These are phyloP conservation scores for Galeruca laticollis DNA, from an alignment of 2,888 invertebrate species.

Conservation along the genomic window DNA sequence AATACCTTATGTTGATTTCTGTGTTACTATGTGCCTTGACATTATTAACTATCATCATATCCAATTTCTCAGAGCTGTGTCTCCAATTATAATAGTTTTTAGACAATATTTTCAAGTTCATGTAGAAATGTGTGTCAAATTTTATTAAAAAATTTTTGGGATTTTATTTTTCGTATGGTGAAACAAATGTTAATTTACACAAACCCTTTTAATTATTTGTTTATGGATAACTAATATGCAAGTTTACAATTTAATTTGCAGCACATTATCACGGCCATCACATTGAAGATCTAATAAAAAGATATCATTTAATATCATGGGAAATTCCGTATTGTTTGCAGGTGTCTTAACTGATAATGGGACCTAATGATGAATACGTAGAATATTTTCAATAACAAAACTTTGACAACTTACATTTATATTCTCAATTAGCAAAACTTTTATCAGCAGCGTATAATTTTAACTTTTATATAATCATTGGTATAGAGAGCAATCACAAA, in stretches of 20 bases:
- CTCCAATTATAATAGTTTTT: no score
- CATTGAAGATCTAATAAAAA: conserved; percentile 54
- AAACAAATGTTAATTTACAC: background rate
- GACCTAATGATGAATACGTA: conserved; percentile 49
- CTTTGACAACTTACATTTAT: conserved; percentile 46
- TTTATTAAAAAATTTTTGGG: background rate
- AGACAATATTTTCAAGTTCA: background rate
- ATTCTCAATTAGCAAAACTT: conserved; percentile 38
- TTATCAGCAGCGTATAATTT: conserved; percentile 28
- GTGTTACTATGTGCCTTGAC: no score
- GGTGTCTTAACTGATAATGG: conserved; percentile 56
- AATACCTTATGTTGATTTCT: no score
- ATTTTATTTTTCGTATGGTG: background rate
- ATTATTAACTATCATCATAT: no score
- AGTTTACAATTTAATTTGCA: conserved; percentile 46
- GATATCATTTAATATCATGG: conserved; percentile 56
- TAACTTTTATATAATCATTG: conserved; percentile 7
- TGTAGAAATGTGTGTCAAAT: background rate
- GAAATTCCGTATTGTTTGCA: conserved; percentile 54
- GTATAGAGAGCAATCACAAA: background rate
- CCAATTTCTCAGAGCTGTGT: no score
- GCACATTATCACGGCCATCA: conserved; percentile 51
- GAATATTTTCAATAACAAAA: conserved; percentile 51
- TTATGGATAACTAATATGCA: conserved; percentile 29
- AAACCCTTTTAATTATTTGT: conserved; percentile 19